Conservation (phyloP, 2,888 invertebrate species). For the Ephialtes manifestator region DNA sequence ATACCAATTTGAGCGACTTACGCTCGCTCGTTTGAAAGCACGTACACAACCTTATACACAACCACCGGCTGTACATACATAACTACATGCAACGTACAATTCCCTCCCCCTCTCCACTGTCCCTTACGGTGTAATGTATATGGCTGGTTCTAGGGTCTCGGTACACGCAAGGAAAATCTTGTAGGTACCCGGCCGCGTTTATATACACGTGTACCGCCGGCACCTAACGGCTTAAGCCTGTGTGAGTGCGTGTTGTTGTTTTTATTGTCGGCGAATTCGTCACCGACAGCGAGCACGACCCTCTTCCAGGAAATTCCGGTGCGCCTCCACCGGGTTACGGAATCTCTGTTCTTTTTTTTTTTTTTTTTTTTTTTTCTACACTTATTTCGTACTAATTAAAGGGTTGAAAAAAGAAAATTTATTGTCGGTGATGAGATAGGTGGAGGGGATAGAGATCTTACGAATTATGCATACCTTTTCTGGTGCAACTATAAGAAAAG, state of each 20-base stretch:
- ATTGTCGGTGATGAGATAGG: no score
- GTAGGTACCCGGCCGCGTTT: conserved; percentile 33
- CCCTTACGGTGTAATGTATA: conserved; percentile 18
- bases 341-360: conserved; percentile 19
- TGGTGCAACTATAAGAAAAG: no score
- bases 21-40: conserved; percentile 81
- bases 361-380: conserved; percentile 32
- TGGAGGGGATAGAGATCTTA: not conserved
- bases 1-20: conserved; percentile 85
- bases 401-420: not conserved
- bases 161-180: conserved; percentile 23
- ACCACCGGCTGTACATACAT: conserved; percentile 23
- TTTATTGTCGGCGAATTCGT: conserved; percentile 46
- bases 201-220: conserved; percentile 22
- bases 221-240: not conserved
- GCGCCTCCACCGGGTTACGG: not conserved
- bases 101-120: conserved; percentile 42
- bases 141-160: conserved; percentile 18
- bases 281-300: conserved; percentile 16
- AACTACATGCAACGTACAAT: conserved; percentile 30
- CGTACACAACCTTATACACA: conserved; percentile 12
- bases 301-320: conserved; percentile 37
- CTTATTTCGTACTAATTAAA: conserved; percentile 40
- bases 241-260: conserved; percentile 16
- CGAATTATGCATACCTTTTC: not conserved